Conservation (phyloP, 2,113 vertebrate genomes). For the Oncorhynchus tshawytscha region DNA sequence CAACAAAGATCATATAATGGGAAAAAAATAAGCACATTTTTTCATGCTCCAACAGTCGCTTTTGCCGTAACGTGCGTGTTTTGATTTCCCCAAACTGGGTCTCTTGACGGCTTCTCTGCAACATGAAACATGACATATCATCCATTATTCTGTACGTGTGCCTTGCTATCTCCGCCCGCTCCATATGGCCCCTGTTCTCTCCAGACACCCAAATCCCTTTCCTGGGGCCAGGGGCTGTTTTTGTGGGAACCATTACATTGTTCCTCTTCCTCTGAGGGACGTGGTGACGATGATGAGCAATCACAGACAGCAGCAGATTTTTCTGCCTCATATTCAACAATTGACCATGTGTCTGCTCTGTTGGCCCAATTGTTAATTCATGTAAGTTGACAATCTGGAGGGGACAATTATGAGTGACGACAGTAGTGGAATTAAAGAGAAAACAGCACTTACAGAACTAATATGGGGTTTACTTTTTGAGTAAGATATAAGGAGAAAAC, state of each 20-base stretch:
- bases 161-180: constrained; percentile 73
- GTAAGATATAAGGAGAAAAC: constrained; percentile 19
- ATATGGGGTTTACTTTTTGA: constrained; percentile 31
- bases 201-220: constrained; percentile 81
- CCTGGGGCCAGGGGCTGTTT: constrained; percentile 77
- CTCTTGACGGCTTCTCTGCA: constrained; percentile 77
- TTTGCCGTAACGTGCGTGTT: constrained; percentile 68
- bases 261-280: constrained; percentile 74
- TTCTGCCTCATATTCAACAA: constrained; percentile 63
- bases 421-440: constrained; percentile 50
- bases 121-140: constrained; percentile 84
- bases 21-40: constrained; percentile 43
- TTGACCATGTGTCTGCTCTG: constrained; percentile 60
- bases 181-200: constrained; percentile 81
- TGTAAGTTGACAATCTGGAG: constrained; percentile 75
- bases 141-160: constrained; percentile 81
- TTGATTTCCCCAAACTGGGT: constrained; percentile 77
- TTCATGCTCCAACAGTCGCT: constrained; percentile 71
- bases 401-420: constrained; percentile 66
- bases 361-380: constrained; percentile 77
- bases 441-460: constrained; percentile 42
- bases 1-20: constrained; percentile 17
- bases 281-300: constrained; percentile 72
- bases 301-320: constrained; percentile 59
- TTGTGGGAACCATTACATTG: constrained; percentile 73